These are phyloP conservation scores for Mallotus villosus DNA, from an alignment of 2,797 vertebrate genomes.

Conservation along the genomic window DNA sequence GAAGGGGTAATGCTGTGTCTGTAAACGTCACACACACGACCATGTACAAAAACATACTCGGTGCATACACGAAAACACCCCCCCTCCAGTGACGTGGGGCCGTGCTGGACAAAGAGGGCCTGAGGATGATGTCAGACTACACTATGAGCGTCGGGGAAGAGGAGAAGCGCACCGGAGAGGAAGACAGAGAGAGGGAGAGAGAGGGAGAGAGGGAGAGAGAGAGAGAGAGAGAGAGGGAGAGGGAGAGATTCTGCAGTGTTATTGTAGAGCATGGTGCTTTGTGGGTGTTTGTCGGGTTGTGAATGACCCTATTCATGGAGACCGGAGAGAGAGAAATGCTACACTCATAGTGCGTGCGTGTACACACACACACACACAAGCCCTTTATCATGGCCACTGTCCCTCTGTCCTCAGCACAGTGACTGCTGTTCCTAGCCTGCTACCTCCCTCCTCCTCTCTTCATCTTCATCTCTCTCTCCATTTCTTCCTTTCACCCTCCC, in stretches of 20 bases:
- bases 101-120: conserved; percentile 20
- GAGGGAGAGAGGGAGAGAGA: neutral
- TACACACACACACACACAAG: conserved; percentile 17
- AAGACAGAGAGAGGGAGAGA: neutral
- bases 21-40: conserved; percentile 11
- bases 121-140: conserved; percentile 36
- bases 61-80: neutral
- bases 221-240: neutral
- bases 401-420: neutral
- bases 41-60: conserved; percentile 11
- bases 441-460: neutral
- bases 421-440: neutral
- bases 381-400: neutral
- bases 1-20: conserved; percentile 27
- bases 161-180: conserved; percentile 6
- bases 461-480: neutral
- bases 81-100: neutral
- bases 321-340: conserved; percentile 43
- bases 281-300: conserved; percentile 37
- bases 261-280: conserved; percentile 21
- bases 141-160: conserved; percentile 3
- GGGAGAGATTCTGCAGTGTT: conserved; percentile 6
- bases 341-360: conserved; percentile 21
- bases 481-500: neutral
- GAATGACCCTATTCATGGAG: conserved; percentile 57